Base-by-base conservation (phyloP, 92 coral and sea anemone species). In the Zoanthus sociatus region DNA sequence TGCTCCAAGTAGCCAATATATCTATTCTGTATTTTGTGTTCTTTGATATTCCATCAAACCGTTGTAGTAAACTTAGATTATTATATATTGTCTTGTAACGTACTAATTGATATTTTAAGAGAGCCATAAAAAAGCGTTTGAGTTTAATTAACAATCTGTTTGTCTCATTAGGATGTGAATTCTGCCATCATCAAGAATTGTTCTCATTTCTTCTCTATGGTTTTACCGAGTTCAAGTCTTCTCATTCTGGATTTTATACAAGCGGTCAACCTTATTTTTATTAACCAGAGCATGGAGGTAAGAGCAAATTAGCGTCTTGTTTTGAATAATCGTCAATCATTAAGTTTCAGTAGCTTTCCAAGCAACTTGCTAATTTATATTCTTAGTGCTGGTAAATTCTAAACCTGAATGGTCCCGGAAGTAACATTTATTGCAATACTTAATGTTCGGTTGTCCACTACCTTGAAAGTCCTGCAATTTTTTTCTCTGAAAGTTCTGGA, bases 221-320 rank as follows among this genome's bases (percentile, higher is more conserved):
- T 92, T 88, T 84, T 97, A 56, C 99, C 99, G 4, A 93, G 99
- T 78, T 95, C 97, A 37, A 95, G 97, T 17, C 93, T 97, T 13
- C 84, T 97, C 31, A 97, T 95, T 14, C 87, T 95, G 82, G 99
- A 97, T 75, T 97, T 97, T 71, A 95, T 97, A 68, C 96, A 93
- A 78, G 99, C 99, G 5, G 93, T 94, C 9, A 95, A 95, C 72
- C 92, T 95, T 5, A 90, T 97, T 51, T 87, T 95, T 69, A 89
- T 90, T 54, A 95, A 92, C 67, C 92, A 93, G 67, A 97, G 91
- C 75, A 87, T 94, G 78, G 98, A 95, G 95, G 99, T 95, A 86
- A 63, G 72, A 18, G 11, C 4, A 72, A 68, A 13, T 4, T 13
- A 33, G 17, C 47, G 0, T 83, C 48, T 30, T 33, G 30, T 33